These are phyloP conservation scores for Eurytoma californica DNA, from an alignment of 2,888 invertebrate species.

Conservation along the genomic window DNA sequence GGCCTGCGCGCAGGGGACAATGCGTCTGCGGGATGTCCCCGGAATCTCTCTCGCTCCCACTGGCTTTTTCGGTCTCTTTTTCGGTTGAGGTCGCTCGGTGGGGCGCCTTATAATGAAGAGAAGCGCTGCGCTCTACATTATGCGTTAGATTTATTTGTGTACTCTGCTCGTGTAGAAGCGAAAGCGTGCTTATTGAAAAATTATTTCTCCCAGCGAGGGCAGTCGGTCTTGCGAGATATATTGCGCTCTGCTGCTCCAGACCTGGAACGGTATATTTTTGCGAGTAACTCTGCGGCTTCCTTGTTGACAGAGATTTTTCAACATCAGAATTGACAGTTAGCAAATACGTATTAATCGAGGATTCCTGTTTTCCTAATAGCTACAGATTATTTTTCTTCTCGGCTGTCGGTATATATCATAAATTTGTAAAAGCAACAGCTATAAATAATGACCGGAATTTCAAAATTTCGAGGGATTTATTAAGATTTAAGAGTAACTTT, in stretches of 20 bases:
- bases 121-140: slow-evolving; percentile 14
- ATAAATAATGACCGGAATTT: too few species aligned
- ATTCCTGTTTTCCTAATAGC: background rate
- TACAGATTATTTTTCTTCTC: too few species aligned
- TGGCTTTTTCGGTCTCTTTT: background rate
- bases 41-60: background rate
- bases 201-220: slow-evolving; percentile 32
- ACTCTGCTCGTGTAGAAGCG: slow-evolving; percentile 16
- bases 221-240: slow-evolving; percentile 6
- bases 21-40: slow-evolving; percentile 52
- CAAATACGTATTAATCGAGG: background rate
- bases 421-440: too few species aligned
- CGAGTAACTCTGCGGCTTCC: background rate
- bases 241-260: background rate
- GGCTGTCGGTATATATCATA: too few species aligned
- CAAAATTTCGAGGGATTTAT: too few species aligned
- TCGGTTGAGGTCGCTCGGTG: slow-evolving; percentile 22
- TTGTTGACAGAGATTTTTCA: slow-evolving; percentile 24
- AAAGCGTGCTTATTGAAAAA: slow-evolving; percentile 43
- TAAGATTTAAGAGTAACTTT: too few species aligned
- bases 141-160: slow-evolving; percentile 10
- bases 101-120: slow-evolving; percentile 50
- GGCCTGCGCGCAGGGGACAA: slow-evolving; percentile 47
- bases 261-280: background rate
- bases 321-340: slow-evolving; percentile 7